A percentile compares a stretch with the other conserved stretches of the same genome.
These are phyloP conservation scores for Pituophis catenifer DNA, from an alignment of 2,113 vertebrate genomes.

Conservation along the genomic window DNA sequence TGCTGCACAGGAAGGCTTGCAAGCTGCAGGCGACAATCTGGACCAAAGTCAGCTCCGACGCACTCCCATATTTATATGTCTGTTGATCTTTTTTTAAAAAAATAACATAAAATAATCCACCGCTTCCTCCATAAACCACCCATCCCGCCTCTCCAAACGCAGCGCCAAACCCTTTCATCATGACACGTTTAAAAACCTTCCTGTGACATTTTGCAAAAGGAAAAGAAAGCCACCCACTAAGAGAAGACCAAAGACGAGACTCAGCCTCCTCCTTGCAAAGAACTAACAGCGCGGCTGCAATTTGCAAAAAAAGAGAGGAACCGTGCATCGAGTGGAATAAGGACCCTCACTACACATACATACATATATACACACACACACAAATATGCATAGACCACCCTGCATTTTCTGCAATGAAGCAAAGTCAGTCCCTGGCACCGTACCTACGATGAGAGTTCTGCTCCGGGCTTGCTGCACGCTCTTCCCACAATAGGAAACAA, in stretches of 20 bases:
- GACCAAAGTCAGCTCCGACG: not conserved
- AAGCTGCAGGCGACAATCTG: not conserved
- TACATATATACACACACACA: not conserved
- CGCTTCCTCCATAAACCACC: not conserved
- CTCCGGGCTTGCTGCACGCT: slow-evolving; percentile 54
- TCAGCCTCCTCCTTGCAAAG: not conserved
- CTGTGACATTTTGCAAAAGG: not conserved
- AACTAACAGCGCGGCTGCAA: not conserved
- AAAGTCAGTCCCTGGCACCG: not conserved
- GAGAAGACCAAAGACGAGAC: not conserved
- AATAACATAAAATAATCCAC: too few species aligned
- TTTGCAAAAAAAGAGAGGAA: not conserved
- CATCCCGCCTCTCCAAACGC: not conserved
- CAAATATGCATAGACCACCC: not conserved
- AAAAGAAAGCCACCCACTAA: not conserved
- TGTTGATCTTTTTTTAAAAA: not conserved
- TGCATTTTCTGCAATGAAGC: not conserved
- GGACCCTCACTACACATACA: slow-evolving; percentile 6
- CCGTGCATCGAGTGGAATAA: not conserved
- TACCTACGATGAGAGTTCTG: slow-evolving; percentile 15
- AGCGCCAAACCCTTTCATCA: not conserved
- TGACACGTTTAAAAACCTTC: not conserved
- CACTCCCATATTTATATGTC: not conserved
- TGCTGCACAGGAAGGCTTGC: not conserved
- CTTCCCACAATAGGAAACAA: slow-evolving; percentile 44